Base-by-base conservation (phyloP, 2,113 vertebrate genomes). In the Poeciliopsis retropinna region DNA sequence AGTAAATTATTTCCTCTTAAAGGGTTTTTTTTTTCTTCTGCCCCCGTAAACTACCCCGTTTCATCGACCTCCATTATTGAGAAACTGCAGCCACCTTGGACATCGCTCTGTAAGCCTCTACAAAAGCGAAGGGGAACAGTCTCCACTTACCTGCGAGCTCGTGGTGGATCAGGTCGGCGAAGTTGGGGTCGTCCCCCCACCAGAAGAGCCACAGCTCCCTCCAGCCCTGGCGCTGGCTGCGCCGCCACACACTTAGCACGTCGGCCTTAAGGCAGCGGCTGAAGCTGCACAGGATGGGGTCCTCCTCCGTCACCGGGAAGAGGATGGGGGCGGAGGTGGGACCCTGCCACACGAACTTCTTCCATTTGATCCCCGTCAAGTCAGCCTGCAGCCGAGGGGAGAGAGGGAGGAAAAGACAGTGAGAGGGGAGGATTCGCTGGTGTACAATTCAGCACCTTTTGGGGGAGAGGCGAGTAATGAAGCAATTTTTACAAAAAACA, bases 351-450 rank as follows among this genome's bases (percentile, higher is more conserved):
- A 98, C 96, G 1, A 97, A 98, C 88, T 96, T 95, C 94, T 97
- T 98, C 97, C 97, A 99, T 96, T 98, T 99, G 96, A 99, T 99
- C 79, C 97, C 97, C 0, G 97, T 98, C 85, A 99, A 95, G 94
- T 99, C 97, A 83, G 97, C 97, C 97, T 98, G 86, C 32, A 81
- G 15, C 25, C 84, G 4, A 2, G 37, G 10, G 8, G 25, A 27
- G 41, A 44, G 28, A 30, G 63, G 47, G 83, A 60, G 69, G 44
- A 70, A 60, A 11, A 78, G 34, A 74, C 0, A 70, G 71, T 89
- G 73, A 84, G 79, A 39, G 34, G 68, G 47, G 78, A 64, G 67
- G 14, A 83, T 75, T 67, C 60, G 30, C 64, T 83, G 72, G 64
- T 86, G 68, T 75, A 65, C 79, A 73, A 85, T 78, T 91, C 76